These are phyloP conservation scores for Pelagia noctiluca DNA, from an alignment of 30 jellyfish, hydroid and myxozoan species.

Conservation along the genomic window DNA sequence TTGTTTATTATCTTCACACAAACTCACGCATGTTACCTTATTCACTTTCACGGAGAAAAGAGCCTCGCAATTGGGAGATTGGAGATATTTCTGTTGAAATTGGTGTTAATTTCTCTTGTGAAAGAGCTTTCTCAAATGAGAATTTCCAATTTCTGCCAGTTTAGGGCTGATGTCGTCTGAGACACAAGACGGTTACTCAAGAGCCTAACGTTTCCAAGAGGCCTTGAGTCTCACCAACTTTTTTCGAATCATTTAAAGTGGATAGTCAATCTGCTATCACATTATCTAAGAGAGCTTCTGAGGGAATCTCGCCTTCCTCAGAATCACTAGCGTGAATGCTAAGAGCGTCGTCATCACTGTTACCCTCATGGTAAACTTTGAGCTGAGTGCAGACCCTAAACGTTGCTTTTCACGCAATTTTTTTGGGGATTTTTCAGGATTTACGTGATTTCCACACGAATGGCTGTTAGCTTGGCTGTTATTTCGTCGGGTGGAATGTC, in stretches of 20 bases:
- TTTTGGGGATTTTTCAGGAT: not conserved
- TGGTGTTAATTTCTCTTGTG: too few relatives aligned
- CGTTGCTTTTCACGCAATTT: not conserved
- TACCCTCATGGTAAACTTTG: not conserved
- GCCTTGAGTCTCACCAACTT: not conserved
- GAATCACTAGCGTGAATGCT: not conserved
- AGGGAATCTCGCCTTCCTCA: not conserved
- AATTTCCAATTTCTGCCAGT: too few relatives aligned
- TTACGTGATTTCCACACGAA: not conserved
- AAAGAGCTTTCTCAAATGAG: too few relatives aligned
- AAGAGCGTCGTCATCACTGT: not conserved
- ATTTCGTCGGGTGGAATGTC: not conserved
- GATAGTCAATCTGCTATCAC: not conserved
- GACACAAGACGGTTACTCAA: too few relatives aligned
- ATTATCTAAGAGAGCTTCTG: not conserved
- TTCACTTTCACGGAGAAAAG: too few relatives aligned
- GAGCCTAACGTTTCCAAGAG: not conserved
- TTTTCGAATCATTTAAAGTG: not conserved
- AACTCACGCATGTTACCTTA: too few relatives aligned
- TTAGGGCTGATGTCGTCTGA: too few relatives aligned
- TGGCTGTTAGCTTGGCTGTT: not conserved
- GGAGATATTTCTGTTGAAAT: too few relatives aligned
- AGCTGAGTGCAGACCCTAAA: not conserved
- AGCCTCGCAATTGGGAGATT: too few relatives aligned
- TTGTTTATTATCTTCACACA: too few relatives aligned